Conservation (phyloP, 37 sponge, comb jelly and placozoan species). For the Haliclona indistincta region DNA sequence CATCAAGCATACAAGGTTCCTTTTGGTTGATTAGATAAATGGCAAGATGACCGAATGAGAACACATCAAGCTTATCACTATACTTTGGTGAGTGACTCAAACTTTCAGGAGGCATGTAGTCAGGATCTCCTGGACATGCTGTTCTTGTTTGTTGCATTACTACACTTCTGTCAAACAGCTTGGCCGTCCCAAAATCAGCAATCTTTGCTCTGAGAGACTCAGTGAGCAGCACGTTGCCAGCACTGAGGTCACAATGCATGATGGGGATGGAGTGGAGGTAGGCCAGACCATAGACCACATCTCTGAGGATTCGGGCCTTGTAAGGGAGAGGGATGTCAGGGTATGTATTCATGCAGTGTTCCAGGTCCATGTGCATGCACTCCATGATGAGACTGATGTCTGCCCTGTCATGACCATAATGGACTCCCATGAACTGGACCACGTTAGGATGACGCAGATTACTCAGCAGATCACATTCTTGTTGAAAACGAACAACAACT, state of each 20-base stretch:
- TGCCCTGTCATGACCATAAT: no score
- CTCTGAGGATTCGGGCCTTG: conserved; percentile 25
- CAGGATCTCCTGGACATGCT: neutral
- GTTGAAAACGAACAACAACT: no score
- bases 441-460: no score
- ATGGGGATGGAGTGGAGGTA: conserved; percentile 32
- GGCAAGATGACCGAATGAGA: no score
- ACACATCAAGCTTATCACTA: conserved; percentile 21
- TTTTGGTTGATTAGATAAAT: no score
- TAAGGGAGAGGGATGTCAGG: neutral
- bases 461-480: no score
- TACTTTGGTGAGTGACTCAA: neutral
- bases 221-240: conserved; percentile 27
- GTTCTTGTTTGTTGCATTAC: neutral
- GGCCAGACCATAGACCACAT: conserved; percentile 17
- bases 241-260: conserved; percentile 25
- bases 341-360: neutral
- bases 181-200: conserved; percentile 26
- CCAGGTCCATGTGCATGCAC: no score
- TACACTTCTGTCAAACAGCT: no score
- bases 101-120: conserved; percentile 40
- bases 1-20: no score
- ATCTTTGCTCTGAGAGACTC: conserved; percentile 21
- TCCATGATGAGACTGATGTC: no score
- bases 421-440: no score